Evolutionary conservation across 2,113 vertebrate genomes (phyloP).

Genomic region (Rattus norvegicus): GRCr8 NC_086026.1:111711001-111711500

Average conservation of each 20-base stretch:
- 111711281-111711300: neutral
- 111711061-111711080: constrained; percentile 75
- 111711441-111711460: neutral
- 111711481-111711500: neutral
- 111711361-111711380: neutral
- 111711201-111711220: neutral
- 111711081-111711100: constrained; percentile 63
- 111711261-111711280: neutral
- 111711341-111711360: neutral
- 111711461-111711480: rapidly evolving
- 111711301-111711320: neutral
- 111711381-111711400: rapidly evolving
- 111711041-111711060: constrained; percentile 76
- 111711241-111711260: neutral
- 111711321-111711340: neutral
- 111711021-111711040: neutral
- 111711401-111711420: neutral
- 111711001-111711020: constrained; percentile 71
- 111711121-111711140: neutral
- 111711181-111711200: constrained; percentile 34
- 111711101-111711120: constrained; percentile 76
- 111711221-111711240: neutral
- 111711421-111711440: neutral
- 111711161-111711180: constrained; percentile 43
- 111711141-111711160: constrained; percentile 39